These are phyloP conservation scores for Decapterus maruadsi DNA, from an alignment of 2,797 vertebrate genomes.

Conservation along the genomic window DNA sequence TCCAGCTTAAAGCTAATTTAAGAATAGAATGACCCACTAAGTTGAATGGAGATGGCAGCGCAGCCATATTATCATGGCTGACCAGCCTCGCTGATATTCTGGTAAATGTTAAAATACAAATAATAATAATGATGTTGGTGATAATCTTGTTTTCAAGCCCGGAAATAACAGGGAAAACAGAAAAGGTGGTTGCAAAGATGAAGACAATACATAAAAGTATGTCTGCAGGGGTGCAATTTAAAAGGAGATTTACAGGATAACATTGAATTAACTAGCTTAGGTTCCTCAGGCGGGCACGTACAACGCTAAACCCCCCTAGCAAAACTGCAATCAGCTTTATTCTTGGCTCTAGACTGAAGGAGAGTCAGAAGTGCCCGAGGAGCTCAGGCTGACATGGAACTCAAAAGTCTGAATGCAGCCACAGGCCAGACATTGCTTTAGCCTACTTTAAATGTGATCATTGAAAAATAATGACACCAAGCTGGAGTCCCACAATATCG, in stretches of 20 bases:
- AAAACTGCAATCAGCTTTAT: constrained; percentile 69
- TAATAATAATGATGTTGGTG: constrained; percentile 27
- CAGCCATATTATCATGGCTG: constrained; percentile 31
- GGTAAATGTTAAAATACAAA: constrained; percentile 22
- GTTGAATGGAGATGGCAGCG: constrained; percentile 54
- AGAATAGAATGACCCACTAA: constrained; percentile 60
- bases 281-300: constrained; percentile 62
- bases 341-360: constrained; percentile 55
- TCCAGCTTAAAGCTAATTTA: constrained; percentile 69
- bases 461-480: constrained; percentile 61
- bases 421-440: constrained; percentile 49
- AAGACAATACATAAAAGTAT: constrained; percentile 62
- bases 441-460: constrained; percentile 64
- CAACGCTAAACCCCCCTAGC: constrained; percentile 43
- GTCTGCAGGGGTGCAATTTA: constrained; percentile 63
- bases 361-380: constrained; percentile 53
- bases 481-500: constrained; percentile 28
- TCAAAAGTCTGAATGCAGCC: constrained; percentile 58
- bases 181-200: constrained; percentile 34
- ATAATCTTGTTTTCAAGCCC: constrained; percentile 23
- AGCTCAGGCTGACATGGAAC: constrained; percentile 59
- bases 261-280: constrained; percentile 67
- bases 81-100: constrained; percentile 14
- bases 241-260: constrained; percentile 71
- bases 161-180: constrained; percentile 9